phyloP scores from a whole-genome alignment of 1,140 invertebrate genomes.

The Metopolophium dirhodum region DNA sequence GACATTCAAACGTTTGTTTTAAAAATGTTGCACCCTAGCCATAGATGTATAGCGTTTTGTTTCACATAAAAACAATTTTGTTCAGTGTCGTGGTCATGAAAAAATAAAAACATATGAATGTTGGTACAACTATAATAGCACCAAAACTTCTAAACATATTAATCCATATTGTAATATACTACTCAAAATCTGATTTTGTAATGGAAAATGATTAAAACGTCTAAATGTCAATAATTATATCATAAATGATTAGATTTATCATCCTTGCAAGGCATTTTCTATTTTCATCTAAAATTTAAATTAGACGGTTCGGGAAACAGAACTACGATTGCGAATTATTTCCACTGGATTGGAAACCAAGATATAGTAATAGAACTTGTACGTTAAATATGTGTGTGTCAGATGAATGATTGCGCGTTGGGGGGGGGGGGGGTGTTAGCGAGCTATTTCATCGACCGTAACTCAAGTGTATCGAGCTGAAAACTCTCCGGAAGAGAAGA shows the following conservation, averaged over 20 bases:
- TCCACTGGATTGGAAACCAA: not conserved
- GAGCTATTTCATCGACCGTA: not conserved
- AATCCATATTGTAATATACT: not conserved
- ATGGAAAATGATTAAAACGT: not conserved
- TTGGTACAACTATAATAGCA: not conserved
- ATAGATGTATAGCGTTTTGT: not conserved
- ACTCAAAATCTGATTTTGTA: not conserved
- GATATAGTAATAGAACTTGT: not conserved
- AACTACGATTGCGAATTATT: not conserved
- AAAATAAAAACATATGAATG: not conserved
- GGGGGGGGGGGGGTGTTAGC: not conserved
- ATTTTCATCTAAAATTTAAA: not conserved
- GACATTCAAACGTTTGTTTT: not conserved
- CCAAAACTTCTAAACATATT: not conserved
- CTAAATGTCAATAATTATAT: not conserved
- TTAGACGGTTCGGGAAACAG: not conserved
- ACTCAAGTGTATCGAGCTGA: not conserved
- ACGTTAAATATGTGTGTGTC: not conserved
- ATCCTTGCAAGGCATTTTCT: not conserved
- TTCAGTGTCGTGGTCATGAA: not conserved
- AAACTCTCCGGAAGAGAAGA: not conserved
- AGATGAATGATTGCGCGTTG: not conserved
- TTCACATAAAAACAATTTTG: not conserved
- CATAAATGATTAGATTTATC: not conserved
- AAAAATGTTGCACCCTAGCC: not conserved